Evolutionary conservation across 1,140 invertebrate species (phyloP), one percentile per base, ranked within the genome.

Genomic region (Nylanderia fulva): DNA sequence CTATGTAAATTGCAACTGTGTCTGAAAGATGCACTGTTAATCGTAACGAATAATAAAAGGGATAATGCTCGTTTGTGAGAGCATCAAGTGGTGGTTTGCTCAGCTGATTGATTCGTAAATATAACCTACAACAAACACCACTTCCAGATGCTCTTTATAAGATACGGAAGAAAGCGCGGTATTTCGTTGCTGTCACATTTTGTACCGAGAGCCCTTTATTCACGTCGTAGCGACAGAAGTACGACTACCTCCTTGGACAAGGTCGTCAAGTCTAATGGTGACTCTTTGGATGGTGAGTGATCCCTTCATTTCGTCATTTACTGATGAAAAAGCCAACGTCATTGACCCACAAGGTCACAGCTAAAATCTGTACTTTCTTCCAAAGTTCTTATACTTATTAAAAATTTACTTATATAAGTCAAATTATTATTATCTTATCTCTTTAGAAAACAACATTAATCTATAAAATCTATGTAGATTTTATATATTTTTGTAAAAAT

Each of bases 141-240:
- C 8, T 92, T 94, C 86, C 89, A 94, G 94, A 95, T 94, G 94
- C 75, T 93, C 91, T 92, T 90, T 90, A 24, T 91, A 85, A 94
- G 91, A 87, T 91, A 92, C 89, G 86, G 92, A 54, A 91, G 89
- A 45, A 92, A 64, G 82, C 85, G 85, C 86, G 92, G 89, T 85
- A 52, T 75, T 52, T 84, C 80, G 63, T 84, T 54, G 45, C 76
- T 91, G 33, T 72, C 92, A 29, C 92, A 89, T 74, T 27, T 92
- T 0, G 56, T 93, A 24, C 77, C 88, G 24, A 93, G 88, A 68
- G 91, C 86, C 0, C 76, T 87, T 29, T 94, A 94, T 80, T 94
- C 93, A 6, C 90, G 94, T 82, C 91, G 93, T 13, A 94, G 91
- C 58, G 92, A 93, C 15, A 92, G 93, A 69, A 93, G 87, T 45